phyloP scores from a whole-genome alignment of 92 coral and sea anemone genomes.

The Epizoanthus ramosus region DNA sequence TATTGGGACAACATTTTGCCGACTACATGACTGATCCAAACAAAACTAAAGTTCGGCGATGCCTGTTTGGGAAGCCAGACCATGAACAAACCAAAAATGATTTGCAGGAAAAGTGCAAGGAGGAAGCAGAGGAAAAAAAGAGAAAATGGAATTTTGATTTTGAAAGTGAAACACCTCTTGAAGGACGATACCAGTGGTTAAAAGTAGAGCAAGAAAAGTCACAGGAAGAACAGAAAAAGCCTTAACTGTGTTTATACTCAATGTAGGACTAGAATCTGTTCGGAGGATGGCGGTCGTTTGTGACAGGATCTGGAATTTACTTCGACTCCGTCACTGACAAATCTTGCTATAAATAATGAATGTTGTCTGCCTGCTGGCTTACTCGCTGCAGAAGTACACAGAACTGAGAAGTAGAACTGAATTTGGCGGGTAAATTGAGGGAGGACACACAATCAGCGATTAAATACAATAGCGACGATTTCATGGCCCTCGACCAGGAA shows the following conservation, averaged over 20 bases:
- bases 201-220: slow-evolving; percentile 21
- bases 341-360: no score
- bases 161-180: slow-evolving; percentile 58
- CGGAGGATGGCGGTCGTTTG: no score
- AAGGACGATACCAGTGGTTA: slow-evolving; percentile 64
- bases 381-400: not conserved
- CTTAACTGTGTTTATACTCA: not conserved
- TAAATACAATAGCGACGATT: not conserved
- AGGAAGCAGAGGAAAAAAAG: slow-evolving; percentile 61
- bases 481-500: slow-evolving; percentile 30
- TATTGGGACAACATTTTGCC: not conserved
- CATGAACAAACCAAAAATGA: slow-evolving; percentile 31
- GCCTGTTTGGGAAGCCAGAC: slow-evolving; percentile 76
- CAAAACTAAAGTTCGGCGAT: slow-evolving; percentile 39
- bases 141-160: slow-evolving; percentile 73
- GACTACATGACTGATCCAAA: slow-evolving; percentile 1
- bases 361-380: not conserved
- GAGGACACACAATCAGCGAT: not conserved
- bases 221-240: not conserved
- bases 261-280: not conserved
- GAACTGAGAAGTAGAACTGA: not conserved
- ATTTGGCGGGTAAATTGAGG: not conserved
- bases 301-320: no score
- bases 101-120: slow-evolving; percentile 38
- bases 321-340: no score